phyloP scores from a whole-genome alignment of 2,797 vertebrate species.

The Sebastolobus altivelis region DNA sequence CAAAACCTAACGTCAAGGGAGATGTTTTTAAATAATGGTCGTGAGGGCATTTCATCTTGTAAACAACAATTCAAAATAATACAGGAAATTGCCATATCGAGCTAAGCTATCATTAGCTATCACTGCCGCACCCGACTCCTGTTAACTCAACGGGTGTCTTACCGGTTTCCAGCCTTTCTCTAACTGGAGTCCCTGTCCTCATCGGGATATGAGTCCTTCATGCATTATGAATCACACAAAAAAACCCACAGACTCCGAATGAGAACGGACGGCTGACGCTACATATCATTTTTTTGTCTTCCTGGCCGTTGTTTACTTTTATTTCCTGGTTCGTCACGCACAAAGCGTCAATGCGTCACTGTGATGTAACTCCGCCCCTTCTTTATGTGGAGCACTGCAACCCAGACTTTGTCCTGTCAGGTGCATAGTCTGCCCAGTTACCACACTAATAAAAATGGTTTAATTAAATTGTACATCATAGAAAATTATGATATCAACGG shows the following conservation, averaged over 20 bases:
- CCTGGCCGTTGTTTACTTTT: slow-evolving; percentile 77
- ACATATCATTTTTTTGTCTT: slow-evolving; percentile 36
- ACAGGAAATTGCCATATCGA: slow-evolving; percentile 39
- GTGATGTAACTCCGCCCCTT: slow-evolving; percentile 11
- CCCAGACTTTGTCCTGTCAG: slow-evolving; percentile 42
- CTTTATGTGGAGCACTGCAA: fast-evolving
- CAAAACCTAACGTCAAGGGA: slow-evolving; percentile 24
- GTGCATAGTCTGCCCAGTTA: not conserved
- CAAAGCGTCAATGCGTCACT: slow-evolving; percentile 36
- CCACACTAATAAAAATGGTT: not conserved
- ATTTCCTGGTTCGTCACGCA: slow-evolving; percentile 68
- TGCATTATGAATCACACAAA: slow-evolving; percentile 10
- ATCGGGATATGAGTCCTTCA: slow-evolving; percentile 19
- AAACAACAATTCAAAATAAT: slow-evolving; percentile 44
- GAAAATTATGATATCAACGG: not conserved
- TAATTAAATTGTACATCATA: not conserved
- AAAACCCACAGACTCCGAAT: not conserved
- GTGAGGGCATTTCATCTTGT: slow-evolving; percentile 36
- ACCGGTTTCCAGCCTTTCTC: slow-evolving; percentile 48
- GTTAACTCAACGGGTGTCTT: slow-evolving; percentile 38
- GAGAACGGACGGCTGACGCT: slow-evolving; percentile 10
- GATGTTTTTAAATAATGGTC: slow-evolving; percentile 28
- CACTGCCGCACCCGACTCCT: slow-evolving; percentile 45
- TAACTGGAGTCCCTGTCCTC: slow-evolving; percentile 27
- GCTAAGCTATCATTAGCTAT: slow-evolving; percentile 56